Percentiles rank a stretch among this genome's conserved stretches.
phyloP scores from a whole-genome alignment of 2,888 invertebrate species.

The Ormyrus thymus region DNA sequence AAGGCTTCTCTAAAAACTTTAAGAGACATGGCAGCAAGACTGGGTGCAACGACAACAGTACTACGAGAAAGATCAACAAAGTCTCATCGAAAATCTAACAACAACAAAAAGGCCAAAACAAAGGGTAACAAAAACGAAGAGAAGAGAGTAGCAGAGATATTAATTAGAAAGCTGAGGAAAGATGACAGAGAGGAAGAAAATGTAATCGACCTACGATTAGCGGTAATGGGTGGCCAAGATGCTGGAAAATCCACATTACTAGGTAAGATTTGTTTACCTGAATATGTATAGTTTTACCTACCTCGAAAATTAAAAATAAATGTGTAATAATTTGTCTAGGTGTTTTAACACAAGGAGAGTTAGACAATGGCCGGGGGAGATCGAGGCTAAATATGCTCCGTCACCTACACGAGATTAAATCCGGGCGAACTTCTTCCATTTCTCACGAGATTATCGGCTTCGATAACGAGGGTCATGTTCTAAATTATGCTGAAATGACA shows the following conservation, averaged over 20 bases:
- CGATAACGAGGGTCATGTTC: slow-evolving; percentile 87
- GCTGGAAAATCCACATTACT: slow-evolving; percentile 98
- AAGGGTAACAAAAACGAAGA: slow-evolving; percentile 67
- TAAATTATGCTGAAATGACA: slow-evolving; percentile 92
- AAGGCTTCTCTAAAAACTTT: slow-evolving; percentile 90
- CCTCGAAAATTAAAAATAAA: background rate
- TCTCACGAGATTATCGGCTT: slow-evolving; percentile 98
- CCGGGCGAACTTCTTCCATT: slow-evolving; percentile 95
- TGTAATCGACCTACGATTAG: slow-evolving; percentile 89
- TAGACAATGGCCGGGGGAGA: slow-evolving; percentile 96
- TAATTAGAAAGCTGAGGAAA: slow-evolving; percentile 86
- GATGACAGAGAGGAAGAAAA: slow-evolving; percentile 84
- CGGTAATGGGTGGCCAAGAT: slow-evolving; percentile 96
- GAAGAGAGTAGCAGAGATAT: slow-evolving; percentile 88
- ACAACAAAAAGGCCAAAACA: slow-evolving; percentile 59
- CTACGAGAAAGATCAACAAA: slow-evolving; percentile 80
- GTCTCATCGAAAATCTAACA: slow-evolving; percentile 68
- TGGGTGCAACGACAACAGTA: slow-evolving; percentile 89
- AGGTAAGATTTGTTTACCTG: slow-evolving; percentile 60
- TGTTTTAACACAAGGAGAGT: slow-evolving; percentile 95
- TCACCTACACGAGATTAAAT: slow-evolving; percentile 95
- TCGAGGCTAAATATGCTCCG: slow-evolving; percentile 96
- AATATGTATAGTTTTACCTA: no score
- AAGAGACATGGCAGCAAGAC: slow-evolving; percentile 89
- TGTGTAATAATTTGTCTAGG: slow-evolving; percentile 75